phyloP scores from a whole-genome alignment of 2,888 invertebrate species.

The Meiosimyza decipiens region DNA sequence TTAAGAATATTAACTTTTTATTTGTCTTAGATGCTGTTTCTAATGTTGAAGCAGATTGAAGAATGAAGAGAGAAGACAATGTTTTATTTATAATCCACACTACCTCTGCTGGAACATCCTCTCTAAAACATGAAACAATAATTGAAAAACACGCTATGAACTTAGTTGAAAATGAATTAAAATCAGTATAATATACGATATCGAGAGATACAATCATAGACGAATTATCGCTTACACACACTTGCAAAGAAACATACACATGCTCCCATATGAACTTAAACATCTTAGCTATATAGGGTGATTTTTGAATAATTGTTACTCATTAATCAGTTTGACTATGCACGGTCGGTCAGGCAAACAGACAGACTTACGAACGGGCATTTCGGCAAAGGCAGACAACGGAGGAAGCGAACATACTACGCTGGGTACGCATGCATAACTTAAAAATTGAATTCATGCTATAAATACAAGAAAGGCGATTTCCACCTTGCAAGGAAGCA shows the following conservation, averaged over 20 bases:
- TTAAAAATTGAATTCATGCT: conserved; percentile 28
- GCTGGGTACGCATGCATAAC: conserved; percentile 8
- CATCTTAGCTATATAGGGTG: conserved; percentile 34
- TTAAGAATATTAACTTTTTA: conserved; percentile 20
- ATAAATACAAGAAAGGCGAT: neutral
- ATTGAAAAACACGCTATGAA: conserved; percentile 24
- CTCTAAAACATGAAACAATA: neutral
- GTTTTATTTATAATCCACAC: too few relatives aligned
- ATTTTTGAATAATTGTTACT: conserved; percentile 46
- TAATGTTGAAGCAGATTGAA: too few relatives aligned
- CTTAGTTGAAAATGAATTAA: conserved; percentile 21
- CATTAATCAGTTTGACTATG: conserved; percentile 51
- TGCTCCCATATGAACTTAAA: neutral
- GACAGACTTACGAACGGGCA: neutral
- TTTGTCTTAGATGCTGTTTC: too few relatives aligned
- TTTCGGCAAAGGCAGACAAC: neutral
- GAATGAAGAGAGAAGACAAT: too few relatives aligned
- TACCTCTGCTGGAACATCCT: too few relatives aligned
- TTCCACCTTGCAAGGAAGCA: conserved; percentile 22
- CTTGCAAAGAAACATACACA: neutral
- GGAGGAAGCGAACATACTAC: neutral
- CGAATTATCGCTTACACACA: conserved; percentile 4
- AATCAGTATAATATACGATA: conserved; percentile 13
- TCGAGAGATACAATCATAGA: conserved; percentile 5
- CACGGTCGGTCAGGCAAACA: conserved; percentile 13